A percentile compares a stretch with the other conserved stretches of the same genome.
Conservation (phyloP, 1,140 invertebrate species). For the Wiebesia pumilae region DNA sequence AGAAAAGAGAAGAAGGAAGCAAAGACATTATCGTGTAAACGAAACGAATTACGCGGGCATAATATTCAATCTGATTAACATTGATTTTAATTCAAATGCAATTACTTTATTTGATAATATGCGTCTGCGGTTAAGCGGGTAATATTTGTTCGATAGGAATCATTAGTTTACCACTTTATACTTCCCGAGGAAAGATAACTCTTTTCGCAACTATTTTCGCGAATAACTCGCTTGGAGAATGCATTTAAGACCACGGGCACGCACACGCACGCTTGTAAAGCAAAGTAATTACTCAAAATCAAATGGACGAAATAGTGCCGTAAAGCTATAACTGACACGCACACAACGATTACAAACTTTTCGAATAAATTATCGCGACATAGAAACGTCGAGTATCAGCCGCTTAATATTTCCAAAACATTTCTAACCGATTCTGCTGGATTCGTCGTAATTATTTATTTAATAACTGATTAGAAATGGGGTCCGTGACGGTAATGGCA, state of each 20-base stretch:
- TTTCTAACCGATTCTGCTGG: not conserved
- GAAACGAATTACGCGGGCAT: not conserved
- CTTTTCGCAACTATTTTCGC: conserved; percentile 28
- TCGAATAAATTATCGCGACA: conserved; percentile 3
- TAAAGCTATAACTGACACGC: conserved; percentile 34
- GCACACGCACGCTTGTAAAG: not conserved
- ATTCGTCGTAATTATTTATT: conserved; percentile 15
- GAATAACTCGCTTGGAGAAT: conserved; percentile 48
- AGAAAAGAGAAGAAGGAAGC: not conserved
- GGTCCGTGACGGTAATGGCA: not conserved
- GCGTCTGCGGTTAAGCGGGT: not conserved
- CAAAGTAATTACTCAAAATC: not conserved
- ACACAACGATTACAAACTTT: conserved; percentile 51
- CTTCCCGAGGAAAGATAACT: not conserved
- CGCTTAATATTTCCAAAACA: not conserved
- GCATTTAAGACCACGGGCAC: not conserved
- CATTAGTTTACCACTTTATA: conserved; percentile 11
- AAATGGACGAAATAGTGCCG: conserved; percentile 7
- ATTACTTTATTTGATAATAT: conserved; percentile 12
- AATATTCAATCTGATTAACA: conserved; percentile 27
- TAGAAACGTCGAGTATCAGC: not conserved
- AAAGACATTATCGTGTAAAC: not conserved
- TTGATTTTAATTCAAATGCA: conserved; percentile 34
- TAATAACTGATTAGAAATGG: conserved; percentile 7
- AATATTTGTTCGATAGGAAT: not conserved